Evolutionary conservation across 2,113 vertebrate genomes (phyloP).

Genomic region (Phaethornis superciliosus): DNA sequence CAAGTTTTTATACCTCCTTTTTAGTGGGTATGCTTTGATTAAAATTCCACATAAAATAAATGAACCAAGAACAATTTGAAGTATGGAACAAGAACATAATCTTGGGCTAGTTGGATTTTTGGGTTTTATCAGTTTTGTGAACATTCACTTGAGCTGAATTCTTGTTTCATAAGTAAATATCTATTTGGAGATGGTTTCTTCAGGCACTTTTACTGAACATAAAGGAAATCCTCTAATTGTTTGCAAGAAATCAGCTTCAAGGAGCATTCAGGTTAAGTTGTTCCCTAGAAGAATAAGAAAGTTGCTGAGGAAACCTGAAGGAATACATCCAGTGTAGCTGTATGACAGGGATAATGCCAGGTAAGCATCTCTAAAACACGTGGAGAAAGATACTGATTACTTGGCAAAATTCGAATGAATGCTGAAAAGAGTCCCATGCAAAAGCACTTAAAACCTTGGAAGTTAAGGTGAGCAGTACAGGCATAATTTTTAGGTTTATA

Average conservation of each 20-base stretch:
- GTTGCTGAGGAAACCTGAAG: neutral
- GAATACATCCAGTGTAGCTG: neutral
- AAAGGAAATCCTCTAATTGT: neutral
- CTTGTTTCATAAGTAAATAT: neutral
- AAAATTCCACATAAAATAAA: neutral
- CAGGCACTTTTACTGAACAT: neutral
- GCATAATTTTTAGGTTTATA: neutral
- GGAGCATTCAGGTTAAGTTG: neutral
- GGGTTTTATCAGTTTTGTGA: neutral
- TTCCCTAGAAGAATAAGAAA: neutral
- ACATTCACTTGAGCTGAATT: neutral
- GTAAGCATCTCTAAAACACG: neutral
- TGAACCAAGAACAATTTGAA: neutral
- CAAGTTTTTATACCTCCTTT: neutral
- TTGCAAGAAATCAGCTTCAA: neutral
- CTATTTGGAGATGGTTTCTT: neutral
- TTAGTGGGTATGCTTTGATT: neutral
- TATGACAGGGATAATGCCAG: neutral
- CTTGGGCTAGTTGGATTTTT: neutral
- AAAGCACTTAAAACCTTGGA: neutral
- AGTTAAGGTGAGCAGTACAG: neutral
- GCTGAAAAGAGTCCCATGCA: neutral
- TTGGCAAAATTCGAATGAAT: neutral
- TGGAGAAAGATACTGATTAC: neutral
- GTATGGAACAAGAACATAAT: neutral